Percentiles rank a stretch among this genome's conserved stretches.
Conservation (phyloP, 2,113 vertebrate genomes). For the Scatophagus argus region DNA sequence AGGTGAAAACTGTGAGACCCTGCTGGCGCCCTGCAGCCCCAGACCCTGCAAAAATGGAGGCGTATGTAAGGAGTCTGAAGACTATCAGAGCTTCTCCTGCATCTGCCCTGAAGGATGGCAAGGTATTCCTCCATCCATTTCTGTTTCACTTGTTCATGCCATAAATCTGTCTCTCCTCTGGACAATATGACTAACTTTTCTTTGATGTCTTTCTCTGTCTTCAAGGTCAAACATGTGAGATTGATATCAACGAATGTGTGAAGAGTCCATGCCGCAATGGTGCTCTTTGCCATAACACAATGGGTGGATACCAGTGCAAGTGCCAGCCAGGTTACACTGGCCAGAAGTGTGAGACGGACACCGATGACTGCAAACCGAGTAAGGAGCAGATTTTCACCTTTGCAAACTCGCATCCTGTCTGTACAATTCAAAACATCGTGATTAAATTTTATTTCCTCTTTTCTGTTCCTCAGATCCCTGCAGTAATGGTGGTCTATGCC, state of each 20-base stretch:
- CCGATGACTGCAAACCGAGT: slow-evolving; percentile 96
- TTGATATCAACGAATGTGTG: slow-evolving; percentile 96
- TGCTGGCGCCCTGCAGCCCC: slow-evolving; percentile 91
- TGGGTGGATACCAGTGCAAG: slow-evolving; percentile 90
- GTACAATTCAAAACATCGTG: not conserved
- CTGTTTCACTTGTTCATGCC: not conserved
- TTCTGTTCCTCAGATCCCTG: slow-evolving; percentile 88
- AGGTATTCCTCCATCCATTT: slow-evolving; percentile 80
- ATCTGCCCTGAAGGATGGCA: slow-evolving; percentile 94
- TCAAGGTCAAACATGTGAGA: slow-evolving; percentile 95
- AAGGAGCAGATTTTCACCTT: slow-evolving; percentile 70
- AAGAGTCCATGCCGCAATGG: slow-evolving; percentile 91
- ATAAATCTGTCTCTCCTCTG: not conserved
- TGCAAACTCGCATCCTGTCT: not conserved
- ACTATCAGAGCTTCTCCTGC: slow-evolving; percentile 96
- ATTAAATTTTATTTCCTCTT: not conserved
- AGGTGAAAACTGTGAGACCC: slow-evolving; percentile 92
- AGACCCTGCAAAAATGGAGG: slow-evolving; percentile 93
- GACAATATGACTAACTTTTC: not conserved
- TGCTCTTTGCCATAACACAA: slow-evolving; percentile 91
- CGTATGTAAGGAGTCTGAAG: slow-evolving; percentile 89
- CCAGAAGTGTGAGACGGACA: slow-evolving; percentile 90
- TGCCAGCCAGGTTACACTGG: slow-evolving; percentile 90
- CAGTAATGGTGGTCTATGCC: slow-evolving; percentile 95
- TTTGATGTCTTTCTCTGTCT: not conserved